A percentile compares a stretch with the other conserved stretches of the same genome.
These are phyloP conservation scores for Mustela erminea DNA, from an alignment of 2,797 vertebrate genomes.

Conservation along the genomic window DNA sequence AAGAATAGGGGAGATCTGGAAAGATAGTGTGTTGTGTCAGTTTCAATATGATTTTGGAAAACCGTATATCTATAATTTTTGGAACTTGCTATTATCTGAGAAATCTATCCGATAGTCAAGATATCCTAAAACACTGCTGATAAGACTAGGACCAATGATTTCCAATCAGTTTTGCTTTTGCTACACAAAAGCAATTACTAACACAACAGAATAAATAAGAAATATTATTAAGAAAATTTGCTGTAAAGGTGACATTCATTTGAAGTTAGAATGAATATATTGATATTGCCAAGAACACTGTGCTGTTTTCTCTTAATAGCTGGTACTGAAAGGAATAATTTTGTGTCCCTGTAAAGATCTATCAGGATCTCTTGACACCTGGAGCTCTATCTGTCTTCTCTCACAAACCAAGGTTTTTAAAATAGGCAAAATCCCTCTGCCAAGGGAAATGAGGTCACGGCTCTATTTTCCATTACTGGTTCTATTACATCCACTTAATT, in stretches of 20 bases:
- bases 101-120: background rate
- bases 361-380: background rate
- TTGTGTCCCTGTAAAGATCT: background rate
- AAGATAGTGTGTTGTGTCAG: background rate
- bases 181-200: constrained; percentile 6
- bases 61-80: background rate
- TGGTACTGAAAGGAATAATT: background rate
- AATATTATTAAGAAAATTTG: background rate
- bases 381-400: background rate
- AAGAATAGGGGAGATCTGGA: background rate
- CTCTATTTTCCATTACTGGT: background rate
- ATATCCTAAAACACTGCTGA: background rate
- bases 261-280: background rate
- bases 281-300: background rate
- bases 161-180: constrained; percentile 13
- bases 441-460: background rate
- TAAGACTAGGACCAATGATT: background rate
- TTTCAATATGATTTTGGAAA: constrained; percentile 25
- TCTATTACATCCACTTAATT: background rate
- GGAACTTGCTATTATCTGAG: background rate
- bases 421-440: background rate
- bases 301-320: background rate
- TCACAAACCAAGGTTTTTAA: background rate
- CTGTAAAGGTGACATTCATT: background rate
- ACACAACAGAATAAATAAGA: background rate